Evolutionary conservation across 2,797 vertebrate genomes (phyloP).

Genomic region (Periophthalmus magnuspinnatus): DNA sequence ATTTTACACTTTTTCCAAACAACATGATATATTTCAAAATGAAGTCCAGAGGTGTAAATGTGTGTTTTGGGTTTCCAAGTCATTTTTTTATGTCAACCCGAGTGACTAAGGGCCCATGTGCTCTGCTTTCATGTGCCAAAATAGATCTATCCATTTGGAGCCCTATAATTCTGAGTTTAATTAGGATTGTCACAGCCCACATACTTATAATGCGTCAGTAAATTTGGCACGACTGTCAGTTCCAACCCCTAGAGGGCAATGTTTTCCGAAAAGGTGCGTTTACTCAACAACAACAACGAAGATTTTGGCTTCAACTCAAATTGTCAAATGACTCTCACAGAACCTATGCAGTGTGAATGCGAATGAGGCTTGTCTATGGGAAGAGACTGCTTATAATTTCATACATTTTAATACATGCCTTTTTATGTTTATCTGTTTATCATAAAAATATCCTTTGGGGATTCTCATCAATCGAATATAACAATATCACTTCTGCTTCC

Average conservation of each 20-base stretch:
- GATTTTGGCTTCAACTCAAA: neutral
- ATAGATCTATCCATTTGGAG: constrained; percentile 3
- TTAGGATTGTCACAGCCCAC: constrained; percentile 10
- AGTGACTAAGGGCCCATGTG: constrained; percentile 25
- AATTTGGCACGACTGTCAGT: neutral
- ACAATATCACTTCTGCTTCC: no score
- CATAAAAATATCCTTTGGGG: no score
- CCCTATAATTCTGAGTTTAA: neutral
- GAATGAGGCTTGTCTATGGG: neutral
- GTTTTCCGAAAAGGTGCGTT: neutral
- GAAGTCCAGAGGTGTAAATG: constrained; percentile 15
- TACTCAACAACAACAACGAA: neutral
- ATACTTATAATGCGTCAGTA: constrained; percentile 1
- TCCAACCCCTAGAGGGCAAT: constrained; percentile 1
- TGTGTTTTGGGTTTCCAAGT: constrained; percentile 28
- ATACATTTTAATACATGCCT: neutral
- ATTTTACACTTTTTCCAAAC: constrained; percentile 21
- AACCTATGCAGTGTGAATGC: neutral
- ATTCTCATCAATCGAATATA: constrained; percentile 37
- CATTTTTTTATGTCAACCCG: constrained; percentile 43
- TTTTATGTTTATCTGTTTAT: neutral
- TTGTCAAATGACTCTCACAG: neutral
- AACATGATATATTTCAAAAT: neutral
- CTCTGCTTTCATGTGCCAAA: neutral
- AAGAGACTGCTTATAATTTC: neutral